Evolutionary conservation across 2,797 vertebrate genomes (phyloP), one percentile per base, ranked within the genome.

Genomic region (Manis crassicaudata): DNA sequence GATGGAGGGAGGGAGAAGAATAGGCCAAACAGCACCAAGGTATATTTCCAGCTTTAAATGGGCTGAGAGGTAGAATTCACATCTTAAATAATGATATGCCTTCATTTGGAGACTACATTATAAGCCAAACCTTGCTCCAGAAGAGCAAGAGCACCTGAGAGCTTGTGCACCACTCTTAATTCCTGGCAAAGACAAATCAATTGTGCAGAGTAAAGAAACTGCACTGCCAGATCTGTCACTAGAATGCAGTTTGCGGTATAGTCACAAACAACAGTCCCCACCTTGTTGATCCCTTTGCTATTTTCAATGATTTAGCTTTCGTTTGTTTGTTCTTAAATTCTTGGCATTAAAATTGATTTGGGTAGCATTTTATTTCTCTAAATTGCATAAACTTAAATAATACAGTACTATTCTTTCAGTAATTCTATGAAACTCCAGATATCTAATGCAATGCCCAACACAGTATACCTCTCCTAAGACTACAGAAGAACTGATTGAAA

Each of bases 21-120:
- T 7, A 86, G n/a, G 37, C 52, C 75, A 75, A 77, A 75, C 1
- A 77, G 50, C 1, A 12, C 25, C 27, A 83, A 65, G 35, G 29
- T 87, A 58, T 18, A 81, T 62, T 91, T 70, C 40, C 29, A 81
- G 63, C 63, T 73, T 90, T 40, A 54, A 75, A 79, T 20, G 50
- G 40, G 25, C 73, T 88, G 52, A 82, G 60, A 76, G n/a, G 50
- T 65, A 20, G 68, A 72, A 50, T 63, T 86, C 40, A 75, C 65
- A 70, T 65, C 56, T 86, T 80, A 52, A 90, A 87, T 52, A 88
- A 96, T 60, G 46, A 83, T 95, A 75, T 11, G 32, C n/a, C 50
- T 72, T 68, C 76, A 70, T n/a, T 79, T 75, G 60, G 7, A 54
- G 50, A 91, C 27, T 40, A 23, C 37, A 85, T 77, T 43, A 85